These are phyloP conservation scores for Characodon lateralis DNA, from an alignment of 2,797 vertebrate genomes.

Conservation along the genomic window DNA sequence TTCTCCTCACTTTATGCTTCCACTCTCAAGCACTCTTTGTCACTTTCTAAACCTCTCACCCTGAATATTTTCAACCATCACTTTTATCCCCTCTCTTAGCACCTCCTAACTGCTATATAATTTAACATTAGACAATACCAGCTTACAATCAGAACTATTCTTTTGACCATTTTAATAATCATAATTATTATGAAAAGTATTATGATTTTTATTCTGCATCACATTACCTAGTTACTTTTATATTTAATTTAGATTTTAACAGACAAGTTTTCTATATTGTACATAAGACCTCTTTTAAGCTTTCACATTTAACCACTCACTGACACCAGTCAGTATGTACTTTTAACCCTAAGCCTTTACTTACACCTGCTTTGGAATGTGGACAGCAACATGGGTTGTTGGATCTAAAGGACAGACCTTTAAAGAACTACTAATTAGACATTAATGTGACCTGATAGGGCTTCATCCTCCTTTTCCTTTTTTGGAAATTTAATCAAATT, in stretches of 20 bases:
- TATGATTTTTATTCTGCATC: not conserved
- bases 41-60: constrained; percentile 49
- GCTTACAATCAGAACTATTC: not conserved
- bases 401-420: too few species aligned
- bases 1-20: constrained; percentile 56
- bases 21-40: constrained; percentile 7
- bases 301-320: not conserved
- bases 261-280: not conserved
- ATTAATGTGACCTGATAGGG: too few species aligned
- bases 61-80: not conserved
- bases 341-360: too few species aligned
- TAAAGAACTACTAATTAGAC: too few species aligned
- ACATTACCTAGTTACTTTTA: not conserved
- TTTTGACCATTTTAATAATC: not conserved
- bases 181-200: not conserved
- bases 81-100: not conserved
- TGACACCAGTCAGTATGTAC: too few species aligned
- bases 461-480: too few species aligned
- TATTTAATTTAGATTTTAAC: not conserved
- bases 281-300: not conserved
- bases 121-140: not conserved
- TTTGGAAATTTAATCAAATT: too few species aligned
- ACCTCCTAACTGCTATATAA: not conserved
- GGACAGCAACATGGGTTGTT: too few species aligned
- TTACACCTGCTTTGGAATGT: too few species aligned